Evolutionary conservation across 2,113 vertebrate genomes (phyloP).

Genomic region (Erpornis zantholeuca): DNA sequence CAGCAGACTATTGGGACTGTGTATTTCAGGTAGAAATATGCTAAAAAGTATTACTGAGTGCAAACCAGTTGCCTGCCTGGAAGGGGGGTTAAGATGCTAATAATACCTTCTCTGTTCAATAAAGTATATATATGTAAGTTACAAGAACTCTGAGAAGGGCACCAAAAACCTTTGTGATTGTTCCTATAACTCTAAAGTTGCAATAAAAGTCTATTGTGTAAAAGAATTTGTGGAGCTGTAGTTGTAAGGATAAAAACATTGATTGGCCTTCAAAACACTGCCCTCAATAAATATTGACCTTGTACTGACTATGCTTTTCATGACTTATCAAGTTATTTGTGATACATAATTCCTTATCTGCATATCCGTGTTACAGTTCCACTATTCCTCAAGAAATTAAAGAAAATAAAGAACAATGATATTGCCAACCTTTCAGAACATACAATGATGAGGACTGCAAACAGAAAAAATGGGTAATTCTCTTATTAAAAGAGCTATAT

Average conservation of each 20-base stretch:
- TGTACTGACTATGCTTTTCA: not conserved
- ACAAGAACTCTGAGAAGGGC: not conserved
- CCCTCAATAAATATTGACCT: not conserved
- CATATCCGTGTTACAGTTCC: not conserved
- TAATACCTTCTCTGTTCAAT: not conserved
- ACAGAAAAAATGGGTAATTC: not conserved
- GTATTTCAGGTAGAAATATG: not conserved
- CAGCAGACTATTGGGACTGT: not conserved
- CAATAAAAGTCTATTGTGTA: not conserved
- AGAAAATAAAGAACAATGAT: not conserved
- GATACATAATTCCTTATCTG: not conserved
- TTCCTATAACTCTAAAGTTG: not conserved
- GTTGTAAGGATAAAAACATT: not conserved
- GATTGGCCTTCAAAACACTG: not conserved
- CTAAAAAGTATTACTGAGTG: not conserved
- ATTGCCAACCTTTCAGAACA: not conserved
- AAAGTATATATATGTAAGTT: not conserved
- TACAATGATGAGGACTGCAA: not conserved
- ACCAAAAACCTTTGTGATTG: not conserved
- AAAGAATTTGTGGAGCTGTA: not conserved
- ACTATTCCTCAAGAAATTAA: not conserved
- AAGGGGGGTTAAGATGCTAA: not conserved
- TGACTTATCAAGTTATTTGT: not conserved
- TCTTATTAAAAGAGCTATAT: not conserved
- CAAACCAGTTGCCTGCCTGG: not conserved